Evolutionary conservation across 2,797 vertebrate genomes (phyloP).

Genomic region (Chiloscyllium punctatum): DNA sequence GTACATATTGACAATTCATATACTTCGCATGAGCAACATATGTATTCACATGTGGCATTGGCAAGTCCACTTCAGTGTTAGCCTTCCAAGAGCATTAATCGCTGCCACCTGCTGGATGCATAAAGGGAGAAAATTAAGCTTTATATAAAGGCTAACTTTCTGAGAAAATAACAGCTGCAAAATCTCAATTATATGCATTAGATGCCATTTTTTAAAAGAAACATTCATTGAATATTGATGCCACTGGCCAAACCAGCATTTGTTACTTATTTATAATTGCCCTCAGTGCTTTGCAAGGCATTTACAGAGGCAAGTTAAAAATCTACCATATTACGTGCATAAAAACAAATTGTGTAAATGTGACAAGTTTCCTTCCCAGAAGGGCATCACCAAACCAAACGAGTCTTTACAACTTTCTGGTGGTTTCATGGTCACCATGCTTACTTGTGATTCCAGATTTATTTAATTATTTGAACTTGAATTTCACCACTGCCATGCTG

Average conservation of each 20-base stretch:
- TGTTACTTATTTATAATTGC: neutral
- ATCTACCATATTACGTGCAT: no score
- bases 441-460: neutral
- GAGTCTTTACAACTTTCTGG: neutral
- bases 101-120: slow-evolving; percentile 23
- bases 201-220: no score
- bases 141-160: neutral
- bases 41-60: neutral
- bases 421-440: neutral
- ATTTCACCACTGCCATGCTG: no score
- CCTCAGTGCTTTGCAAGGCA: neutral
- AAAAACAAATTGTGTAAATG: no score
- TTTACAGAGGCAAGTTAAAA: neutral
- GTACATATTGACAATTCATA: neutral
- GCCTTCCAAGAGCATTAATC: neutral
- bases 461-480: neutral
- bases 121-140: neutral
- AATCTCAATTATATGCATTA: neutral
- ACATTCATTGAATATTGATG: neutral
- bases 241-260: neutral
- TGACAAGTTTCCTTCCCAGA: neutral
- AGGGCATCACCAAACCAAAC: neutral
- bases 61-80: neutral
- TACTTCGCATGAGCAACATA: neutral
- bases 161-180: neutral